phyloP scores from a whole-genome alignment of 2,888 invertebrate genomes.

The Bombylius major region DNA sequence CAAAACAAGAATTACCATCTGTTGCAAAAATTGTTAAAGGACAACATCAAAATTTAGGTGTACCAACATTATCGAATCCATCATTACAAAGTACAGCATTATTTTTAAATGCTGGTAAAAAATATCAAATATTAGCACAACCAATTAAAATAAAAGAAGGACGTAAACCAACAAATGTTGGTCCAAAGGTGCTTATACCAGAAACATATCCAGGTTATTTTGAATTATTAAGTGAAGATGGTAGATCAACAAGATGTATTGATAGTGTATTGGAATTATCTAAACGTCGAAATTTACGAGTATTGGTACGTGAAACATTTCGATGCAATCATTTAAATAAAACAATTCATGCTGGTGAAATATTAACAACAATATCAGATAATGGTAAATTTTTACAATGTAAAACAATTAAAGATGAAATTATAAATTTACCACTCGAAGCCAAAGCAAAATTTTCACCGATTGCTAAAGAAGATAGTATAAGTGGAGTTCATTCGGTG shows the following conservation, averaged over 20 bases:
- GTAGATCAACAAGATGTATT: slow-evolving; percentile 77
- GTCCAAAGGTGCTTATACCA: slow-evolving; percentile 75
- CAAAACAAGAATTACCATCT: slow-evolving; percentile 64
- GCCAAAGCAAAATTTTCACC: slow-evolving; percentile 87
- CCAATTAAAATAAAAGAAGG: slow-evolving; percentile 86
- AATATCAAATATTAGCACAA: slow-evolving; percentile 76
- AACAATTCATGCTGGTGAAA: slow-evolving; percentile 71
- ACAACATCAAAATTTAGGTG: slow-evolving; percentile 83
- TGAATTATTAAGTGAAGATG: slow-evolving; percentile 88
- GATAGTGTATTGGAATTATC: slow-evolving; percentile 77
- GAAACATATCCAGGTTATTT: slow-evolving; percentile 86
- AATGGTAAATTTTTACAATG: slow-evolving; percentile 77
- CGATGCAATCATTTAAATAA: slow-evolving; percentile 36
- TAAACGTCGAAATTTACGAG: slow-evolving; percentile 45
- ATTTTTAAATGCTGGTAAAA: slow-evolving; percentile 70
- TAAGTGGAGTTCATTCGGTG: slow-evolving; percentile 88
- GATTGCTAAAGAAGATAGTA: slow-evolving; percentile 83
- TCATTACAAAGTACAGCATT: slow-evolving; percentile 76
- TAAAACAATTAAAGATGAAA: slow-evolving; percentile 72
- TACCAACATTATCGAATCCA: slow-evolving; percentile 75
- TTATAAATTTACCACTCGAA: slow-evolving; percentile 68
- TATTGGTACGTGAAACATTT: slow-evolving; percentile 36
- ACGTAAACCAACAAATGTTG: slow-evolving; percentile 61
- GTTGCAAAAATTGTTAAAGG: slow-evolving; percentile 89
- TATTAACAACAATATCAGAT: slow-evolving; percentile 61